A percentile compares a stretch with the other conserved stretches of the same genome.
Conservation (phyloP, 2,113 vertebrate species). For the Pitta sordida region DNA sequence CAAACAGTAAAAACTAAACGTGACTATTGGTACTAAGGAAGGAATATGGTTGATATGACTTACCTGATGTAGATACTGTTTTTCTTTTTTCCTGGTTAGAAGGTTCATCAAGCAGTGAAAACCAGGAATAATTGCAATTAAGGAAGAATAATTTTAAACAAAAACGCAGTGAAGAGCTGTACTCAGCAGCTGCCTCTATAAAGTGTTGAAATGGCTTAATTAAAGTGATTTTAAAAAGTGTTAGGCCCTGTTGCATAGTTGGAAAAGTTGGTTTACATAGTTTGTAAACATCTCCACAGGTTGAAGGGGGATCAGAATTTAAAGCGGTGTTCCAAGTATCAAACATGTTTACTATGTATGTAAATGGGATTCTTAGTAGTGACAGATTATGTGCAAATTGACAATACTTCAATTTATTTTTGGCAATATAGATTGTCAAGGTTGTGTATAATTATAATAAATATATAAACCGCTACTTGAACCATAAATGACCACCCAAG, state of each 20-base stretch:
- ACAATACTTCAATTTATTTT: slow-evolving; percentile 61
- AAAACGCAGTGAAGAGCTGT: not conserved
- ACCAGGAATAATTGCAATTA: not conserved
- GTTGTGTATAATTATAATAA: slow-evolving; percentile 69
- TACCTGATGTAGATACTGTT: not conserved
- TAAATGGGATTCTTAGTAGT: slow-evolving; percentile 55
- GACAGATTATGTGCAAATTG: slow-evolving; percentile 52
- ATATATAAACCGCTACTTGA: slow-evolving; percentile 59
- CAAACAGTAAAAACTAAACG: not conserved
- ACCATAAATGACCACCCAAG: not conserved
- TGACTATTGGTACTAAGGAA: not conserved
- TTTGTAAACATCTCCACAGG: not conserved
- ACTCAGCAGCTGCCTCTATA: not conserved
- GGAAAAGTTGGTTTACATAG: slow-evolving; percentile 2
- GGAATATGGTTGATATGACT: not conserved
- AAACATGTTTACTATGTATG: slow-evolving; percentile 53
- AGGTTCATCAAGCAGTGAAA: not conserved
- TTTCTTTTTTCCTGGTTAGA: not conserved
- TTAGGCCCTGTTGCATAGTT: slow-evolving; percentile 6
- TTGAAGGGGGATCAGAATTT: not conserved
- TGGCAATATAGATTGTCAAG: slow-evolving; percentile 58
- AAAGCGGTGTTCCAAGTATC: slow-evolving; percentile 44
- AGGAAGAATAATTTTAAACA: not conserved
- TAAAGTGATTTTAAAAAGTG: not conserved
- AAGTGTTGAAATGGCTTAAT: not conserved